phyloP scores from a whole-genome alignment of 2,797 vertebrate genomes.

The Dryobates pubescens region DNA sequence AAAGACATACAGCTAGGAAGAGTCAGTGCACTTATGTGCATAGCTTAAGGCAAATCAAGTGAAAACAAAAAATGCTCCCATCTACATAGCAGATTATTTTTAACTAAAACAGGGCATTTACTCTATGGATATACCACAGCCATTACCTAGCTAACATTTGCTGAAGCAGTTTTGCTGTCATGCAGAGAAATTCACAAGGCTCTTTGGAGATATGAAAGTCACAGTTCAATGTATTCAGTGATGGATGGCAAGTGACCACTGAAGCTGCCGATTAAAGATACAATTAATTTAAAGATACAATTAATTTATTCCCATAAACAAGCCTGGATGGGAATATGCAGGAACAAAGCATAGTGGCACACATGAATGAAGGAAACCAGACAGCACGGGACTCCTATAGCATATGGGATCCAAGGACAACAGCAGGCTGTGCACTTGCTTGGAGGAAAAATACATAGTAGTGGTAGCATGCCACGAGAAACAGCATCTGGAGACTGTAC shows the following conservation, averaged over 20 bases:
- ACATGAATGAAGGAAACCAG: background rate
- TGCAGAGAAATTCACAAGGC: background rate
- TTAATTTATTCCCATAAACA: background rate
- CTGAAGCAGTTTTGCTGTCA: background rate
- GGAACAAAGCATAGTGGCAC: background rate
- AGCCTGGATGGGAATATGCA: background rate
- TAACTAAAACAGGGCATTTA: background rate
- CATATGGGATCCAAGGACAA: background rate
- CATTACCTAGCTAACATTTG: background rate
- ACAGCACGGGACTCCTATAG: background rate
- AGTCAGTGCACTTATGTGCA: accelerated
- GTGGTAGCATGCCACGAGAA: background rate
- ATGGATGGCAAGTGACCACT: background rate
- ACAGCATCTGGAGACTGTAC: background rate
- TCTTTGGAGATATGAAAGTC: background rate
- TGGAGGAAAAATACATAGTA: background rate
- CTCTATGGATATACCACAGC: too few relatives aligned
- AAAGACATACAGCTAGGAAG: background rate
- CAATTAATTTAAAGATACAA: background rate
- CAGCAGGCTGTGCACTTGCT: background rate
- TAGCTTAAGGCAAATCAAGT: background rate
- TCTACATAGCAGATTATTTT: background rate
- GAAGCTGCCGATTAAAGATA: background rate
- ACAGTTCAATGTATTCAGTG: accelerated
- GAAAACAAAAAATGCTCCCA: too few relatives aligned